phyloP scores from a whole-genome alignment of 2,888 invertebrate genomes.

The Cloeon dipterum region DNA sequence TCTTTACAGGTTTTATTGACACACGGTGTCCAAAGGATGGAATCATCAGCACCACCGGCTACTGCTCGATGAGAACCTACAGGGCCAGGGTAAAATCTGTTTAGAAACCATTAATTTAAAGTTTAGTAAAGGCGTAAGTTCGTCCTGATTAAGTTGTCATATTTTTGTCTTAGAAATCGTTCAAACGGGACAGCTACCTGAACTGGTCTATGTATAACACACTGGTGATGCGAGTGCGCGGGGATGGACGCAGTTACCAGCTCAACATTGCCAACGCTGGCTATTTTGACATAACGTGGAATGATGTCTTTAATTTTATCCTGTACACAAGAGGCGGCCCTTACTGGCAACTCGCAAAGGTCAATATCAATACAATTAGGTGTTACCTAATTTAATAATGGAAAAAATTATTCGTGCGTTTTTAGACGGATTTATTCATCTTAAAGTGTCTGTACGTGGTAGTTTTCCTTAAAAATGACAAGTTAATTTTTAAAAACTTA shows the following conservation, averaged over 20 bases:
- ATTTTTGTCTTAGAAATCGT: conserved; percentile 40
- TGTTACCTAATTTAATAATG: background rate
- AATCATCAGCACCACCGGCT: conserved; percentile 48
- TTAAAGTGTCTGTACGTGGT: too few relatives aligned
- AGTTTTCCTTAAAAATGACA: too few relatives aligned
- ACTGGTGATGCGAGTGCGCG: conserved; percentile 56
- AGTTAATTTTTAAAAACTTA: too few relatives aligned
- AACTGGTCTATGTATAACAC: conserved; percentile 61
- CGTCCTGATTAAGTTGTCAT: conserved; percentile 2
- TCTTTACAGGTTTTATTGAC: conserved; percentile 47
- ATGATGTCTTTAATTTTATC: conserved; percentile 66
- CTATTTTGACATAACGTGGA: conserved; percentile 66
- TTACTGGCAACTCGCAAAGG: conserved; percentile 87
- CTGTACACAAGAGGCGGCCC: conserved; percentile 92
- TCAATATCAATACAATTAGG: too few relatives aligned
- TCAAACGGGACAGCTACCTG: conserved; percentile 40
- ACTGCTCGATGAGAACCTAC: conserved; percentile 51
- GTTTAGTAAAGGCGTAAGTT: background rate
- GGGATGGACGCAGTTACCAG: conserved; percentile 82
- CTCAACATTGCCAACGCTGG: conserved; percentile 56
- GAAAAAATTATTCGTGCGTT: background rate
- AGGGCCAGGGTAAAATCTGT: conserved; percentile 32
- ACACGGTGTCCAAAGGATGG: conserved; percentile 62
- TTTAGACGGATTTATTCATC: background rate
- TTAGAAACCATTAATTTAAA: background rate